Evolutionary conservation across 2,797 vertebrate genomes (phyloP), one percentile per base, ranked within the genome.

Genomic region (Pantherophis alleghaniensis): DNA sequence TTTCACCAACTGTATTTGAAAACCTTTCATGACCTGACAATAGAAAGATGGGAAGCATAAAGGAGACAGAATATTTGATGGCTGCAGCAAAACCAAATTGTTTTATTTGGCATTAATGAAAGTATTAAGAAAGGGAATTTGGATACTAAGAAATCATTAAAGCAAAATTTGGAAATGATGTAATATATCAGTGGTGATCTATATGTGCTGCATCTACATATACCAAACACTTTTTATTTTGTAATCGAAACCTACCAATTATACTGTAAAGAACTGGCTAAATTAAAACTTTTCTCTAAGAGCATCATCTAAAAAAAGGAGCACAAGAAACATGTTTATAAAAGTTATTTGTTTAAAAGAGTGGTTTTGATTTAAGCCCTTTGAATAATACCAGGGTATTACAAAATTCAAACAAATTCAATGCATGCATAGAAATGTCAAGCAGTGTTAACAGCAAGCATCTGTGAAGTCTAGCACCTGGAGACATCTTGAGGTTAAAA

Each of bases 391-490:
- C n/a, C n/a, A 90, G 95, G 94, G 92, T 47, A 89, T 95, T 61
- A 89, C 90, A 32, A 86, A 95, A 89, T 95, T 95, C 96, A 11
- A 97, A 96, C 95, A 93, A 94, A 94, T 96, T 96, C 95, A 94
- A 96, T 94, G 95, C 28, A 97, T 96, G 97, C 97, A 92, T 13
- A 93, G 96, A 96, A 66, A 96, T 94, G 89, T 94, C 94, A 96
- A 98, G 97, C 97, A 86, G 96, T 66, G 95, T 97, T 97, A 97
- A 95, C 89, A 97, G 97, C 97, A 97, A 97, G 97, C 97, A 63
- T 91, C 91, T 90, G 83, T 93, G 93, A 96, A 96, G 96, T 93
- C 93, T 47, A 94, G 95, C 60, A 96, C 95, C 91, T 93, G 94
- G 94, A 95, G 96, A 95, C 89, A 95, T 95, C 90, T 96, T 93